phyloP scores from a whole-genome alignment of 2,113 vertebrate species.

The Cygnus buccinator region DNA sequence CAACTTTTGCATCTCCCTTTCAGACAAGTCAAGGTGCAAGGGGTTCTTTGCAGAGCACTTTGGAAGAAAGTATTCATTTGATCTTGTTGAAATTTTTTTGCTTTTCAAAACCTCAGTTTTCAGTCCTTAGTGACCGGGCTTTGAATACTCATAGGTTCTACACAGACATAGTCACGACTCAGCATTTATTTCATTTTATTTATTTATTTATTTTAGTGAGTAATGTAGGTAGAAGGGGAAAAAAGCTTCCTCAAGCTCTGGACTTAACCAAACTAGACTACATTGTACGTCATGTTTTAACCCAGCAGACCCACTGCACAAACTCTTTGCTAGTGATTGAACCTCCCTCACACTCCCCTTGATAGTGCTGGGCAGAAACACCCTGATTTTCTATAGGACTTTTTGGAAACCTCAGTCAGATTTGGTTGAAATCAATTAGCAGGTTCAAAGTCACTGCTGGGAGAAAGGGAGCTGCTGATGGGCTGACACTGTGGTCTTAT shows the following conservation, averaged over 20 bases:
- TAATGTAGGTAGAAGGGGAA: background rate
- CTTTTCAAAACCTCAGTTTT: background rate
- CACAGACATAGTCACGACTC: background rate
- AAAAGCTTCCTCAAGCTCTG: background rate
- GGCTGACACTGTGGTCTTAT: background rate
- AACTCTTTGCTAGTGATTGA: background rate
- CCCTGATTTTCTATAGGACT: background rate
- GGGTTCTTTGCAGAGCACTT: background rate
- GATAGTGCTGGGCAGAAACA: rapidly evolving
- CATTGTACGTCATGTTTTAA: background rate
- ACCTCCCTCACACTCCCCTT: rapidly evolving
- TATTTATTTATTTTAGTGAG: background rate
- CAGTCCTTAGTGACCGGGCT: background rate
- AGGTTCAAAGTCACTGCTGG: background rate
- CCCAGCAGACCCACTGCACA: background rate
- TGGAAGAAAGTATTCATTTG: background rate
- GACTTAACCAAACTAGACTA: background rate
- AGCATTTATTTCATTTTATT: background rate
- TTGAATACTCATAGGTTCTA: background rate
- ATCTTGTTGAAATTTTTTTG: background rate
- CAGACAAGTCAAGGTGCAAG: rapidly evolving
- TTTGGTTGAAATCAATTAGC: background rate
- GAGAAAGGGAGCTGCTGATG: background rate
- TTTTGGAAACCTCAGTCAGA: background rate
- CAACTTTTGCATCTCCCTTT: background rate